These are phyloP conservation scores for Laticauda laticaudata DNA, from an alignment of 2,113 vertebrate genomes.

Conservation along the genomic window DNA sequence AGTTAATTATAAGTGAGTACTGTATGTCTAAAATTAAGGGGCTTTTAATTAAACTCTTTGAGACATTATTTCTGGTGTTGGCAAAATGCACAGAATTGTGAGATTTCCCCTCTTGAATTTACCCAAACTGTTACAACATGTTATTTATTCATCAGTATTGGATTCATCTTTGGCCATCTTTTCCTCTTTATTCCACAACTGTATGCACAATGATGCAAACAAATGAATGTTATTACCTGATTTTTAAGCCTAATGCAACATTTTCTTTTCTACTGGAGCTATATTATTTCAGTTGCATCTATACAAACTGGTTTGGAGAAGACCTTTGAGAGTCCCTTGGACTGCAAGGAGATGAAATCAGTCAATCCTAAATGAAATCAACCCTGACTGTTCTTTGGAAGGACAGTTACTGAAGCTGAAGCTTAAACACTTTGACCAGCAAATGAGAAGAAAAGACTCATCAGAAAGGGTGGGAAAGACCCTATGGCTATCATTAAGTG, in stretches of 20 bases:
- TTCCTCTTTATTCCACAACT: background rate
- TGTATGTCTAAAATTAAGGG: background rate
- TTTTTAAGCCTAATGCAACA: background rate
- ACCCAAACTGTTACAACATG: background rate
- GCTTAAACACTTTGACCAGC: background rate
- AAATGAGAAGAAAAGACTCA: background rate
- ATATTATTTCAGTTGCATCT: background rate
- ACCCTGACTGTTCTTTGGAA: background rate
- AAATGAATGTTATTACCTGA: background rate
- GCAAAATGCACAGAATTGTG: background rate
- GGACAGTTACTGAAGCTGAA: background rate
- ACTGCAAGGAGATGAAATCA: background rate
- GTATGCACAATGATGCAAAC: background rate
- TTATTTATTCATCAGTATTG: background rate
- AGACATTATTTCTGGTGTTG: background rate
- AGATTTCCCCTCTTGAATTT: rapidly evolving
- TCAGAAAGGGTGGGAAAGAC: background rate
- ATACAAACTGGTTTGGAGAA: background rate
- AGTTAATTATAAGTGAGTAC: background rate
- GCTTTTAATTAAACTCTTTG: background rate
- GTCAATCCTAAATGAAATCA: background rate
- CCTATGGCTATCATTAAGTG: too few species aligned
- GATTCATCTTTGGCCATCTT: too few species aligned
- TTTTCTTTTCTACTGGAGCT: background rate
- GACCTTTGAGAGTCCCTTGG: background rate